Percentiles rank a stretch among this genome's conserved stretches.
Evolutionary conservation across 2,888 invertebrate species (phyloP).

Genomic region (Cartodere bifasciata): DNA sequence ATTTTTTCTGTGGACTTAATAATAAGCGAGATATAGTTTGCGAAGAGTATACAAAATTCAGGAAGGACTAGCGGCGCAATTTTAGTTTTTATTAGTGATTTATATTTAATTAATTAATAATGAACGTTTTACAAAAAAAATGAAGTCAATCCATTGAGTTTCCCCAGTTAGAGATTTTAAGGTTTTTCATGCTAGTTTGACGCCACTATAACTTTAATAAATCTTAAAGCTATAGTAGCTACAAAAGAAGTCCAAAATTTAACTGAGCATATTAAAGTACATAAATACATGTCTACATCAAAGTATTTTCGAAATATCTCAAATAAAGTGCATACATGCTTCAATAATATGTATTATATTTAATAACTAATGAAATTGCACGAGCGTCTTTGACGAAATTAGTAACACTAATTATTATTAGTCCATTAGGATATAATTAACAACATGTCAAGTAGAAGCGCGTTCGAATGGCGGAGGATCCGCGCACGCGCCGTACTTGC

Average conservation of each 20-base stretch:
- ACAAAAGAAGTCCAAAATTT: slow-evolving; percentile 23
- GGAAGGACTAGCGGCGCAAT: no score
- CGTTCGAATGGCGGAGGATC: slow-evolving; percentile 15
- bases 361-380: slow-evolving; percentile 23
- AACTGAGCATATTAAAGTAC: slow-evolving; percentile 26
- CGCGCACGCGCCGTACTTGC: slow-evolving; percentile 11
- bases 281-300: slow-evolving; percentile 23
- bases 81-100: no score
- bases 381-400: slow-evolving; percentile 20
- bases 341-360: slow-evolving; percentile 16
- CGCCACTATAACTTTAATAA: background rate
- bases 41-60: no score
- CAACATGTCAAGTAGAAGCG: no score
- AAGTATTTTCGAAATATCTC: slow-evolving; percentile 17
- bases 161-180: no score
- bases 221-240: background rate
- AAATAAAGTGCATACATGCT: slow-evolving; percentile 21
- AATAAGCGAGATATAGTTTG: no score
- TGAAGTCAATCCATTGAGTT: no score
- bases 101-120: no score
- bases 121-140: no score
- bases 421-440: slow-evolving; percentile 19
- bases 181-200: no score
- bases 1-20: no score
- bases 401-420: slow-evolving; percentile 16